Evolutionary conservation across 2,113 vertebrate genomes (phyloP).

Genomic region (Hypanus sabinus): DNA sequence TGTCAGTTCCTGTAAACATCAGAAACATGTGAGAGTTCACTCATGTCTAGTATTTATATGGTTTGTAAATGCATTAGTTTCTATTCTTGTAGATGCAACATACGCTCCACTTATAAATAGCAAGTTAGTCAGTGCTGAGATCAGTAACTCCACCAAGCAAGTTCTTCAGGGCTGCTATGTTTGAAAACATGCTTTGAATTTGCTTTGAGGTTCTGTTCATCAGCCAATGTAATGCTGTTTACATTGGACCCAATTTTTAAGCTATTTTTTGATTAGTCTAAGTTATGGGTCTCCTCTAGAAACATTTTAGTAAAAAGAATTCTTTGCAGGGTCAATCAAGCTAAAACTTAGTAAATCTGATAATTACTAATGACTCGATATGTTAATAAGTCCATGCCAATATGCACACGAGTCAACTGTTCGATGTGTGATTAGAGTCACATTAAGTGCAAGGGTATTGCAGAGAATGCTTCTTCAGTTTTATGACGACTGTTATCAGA

Average conservation of each 20-base stretch:
- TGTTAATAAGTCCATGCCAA: too few species aligned
- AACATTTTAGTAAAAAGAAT: not conserved
- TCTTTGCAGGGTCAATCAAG: not conserved
- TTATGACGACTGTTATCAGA: too few species aligned
- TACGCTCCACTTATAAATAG: not conserved
- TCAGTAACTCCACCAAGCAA: conserved; percentile 4
- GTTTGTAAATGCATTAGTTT: not conserved
- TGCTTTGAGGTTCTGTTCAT: not conserved
- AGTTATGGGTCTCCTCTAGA: not conserved
- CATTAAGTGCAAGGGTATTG: too few species aligned
- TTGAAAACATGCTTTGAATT: not conserved
- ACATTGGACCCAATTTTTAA: not conserved
- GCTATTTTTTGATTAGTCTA: not conserved
- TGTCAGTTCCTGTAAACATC: not conserved
- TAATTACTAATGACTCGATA: not conserved
- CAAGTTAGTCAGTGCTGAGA: not conserved
- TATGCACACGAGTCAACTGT: too few species aligned
- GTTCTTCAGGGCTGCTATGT: not conserved
- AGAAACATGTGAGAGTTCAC: not conserved
- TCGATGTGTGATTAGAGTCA: too few species aligned
- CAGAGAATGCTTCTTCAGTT: too few species aligned
- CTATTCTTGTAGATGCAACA: not conserved
- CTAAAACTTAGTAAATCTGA: not conserved
- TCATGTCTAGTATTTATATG: not conserved
- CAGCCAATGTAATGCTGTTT: not conserved